Percentiles rank a stretch among this genome's conserved stretches.
These are phyloP conservation scores for Mirza zaza DNA, from an alignment of 2,113 vertebrate species.

Conservation along the genomic window DNA sequence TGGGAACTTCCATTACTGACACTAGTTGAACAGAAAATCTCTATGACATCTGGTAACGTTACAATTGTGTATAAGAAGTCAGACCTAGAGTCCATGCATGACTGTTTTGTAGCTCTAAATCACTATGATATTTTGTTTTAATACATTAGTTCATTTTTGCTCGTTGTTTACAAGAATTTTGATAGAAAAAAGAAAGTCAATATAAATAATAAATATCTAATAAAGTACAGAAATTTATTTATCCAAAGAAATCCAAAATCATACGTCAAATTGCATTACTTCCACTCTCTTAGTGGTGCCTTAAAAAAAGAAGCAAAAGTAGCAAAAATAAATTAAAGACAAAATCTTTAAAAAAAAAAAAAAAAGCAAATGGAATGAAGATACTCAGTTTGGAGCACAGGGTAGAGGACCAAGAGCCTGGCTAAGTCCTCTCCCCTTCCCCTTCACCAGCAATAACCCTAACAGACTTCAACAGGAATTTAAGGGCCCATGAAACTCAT, in stretches of 20 bases:
- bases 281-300: neutral
- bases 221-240: neutral
- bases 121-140: neutral
- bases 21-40: neutral
- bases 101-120: neutral
- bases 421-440: accelerated
- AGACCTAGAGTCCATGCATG: neutral
- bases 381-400: neutral
- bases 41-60: neutral
- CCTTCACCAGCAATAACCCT: neutral
- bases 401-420: neutral
- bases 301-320: neutral
- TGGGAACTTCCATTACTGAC: neutral
- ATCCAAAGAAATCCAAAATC: neutral
- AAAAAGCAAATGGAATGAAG: neutral
- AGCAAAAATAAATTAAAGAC: neutral
- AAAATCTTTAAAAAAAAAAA: neutral
- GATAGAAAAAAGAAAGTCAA: neutral
- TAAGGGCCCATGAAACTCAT: neutral
- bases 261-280: neutral
- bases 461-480: neutral
- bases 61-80: neutral
- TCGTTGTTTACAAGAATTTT: neutral
- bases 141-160: neutral
- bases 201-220: neutral